Percentiles rank a stretch among this genome's conserved stretches.
These are phyloP conservation scores for Bubo scandiacus DNA, from an alignment of 2,113 vertebrate species.

Conservation along the genomic window DNA sequence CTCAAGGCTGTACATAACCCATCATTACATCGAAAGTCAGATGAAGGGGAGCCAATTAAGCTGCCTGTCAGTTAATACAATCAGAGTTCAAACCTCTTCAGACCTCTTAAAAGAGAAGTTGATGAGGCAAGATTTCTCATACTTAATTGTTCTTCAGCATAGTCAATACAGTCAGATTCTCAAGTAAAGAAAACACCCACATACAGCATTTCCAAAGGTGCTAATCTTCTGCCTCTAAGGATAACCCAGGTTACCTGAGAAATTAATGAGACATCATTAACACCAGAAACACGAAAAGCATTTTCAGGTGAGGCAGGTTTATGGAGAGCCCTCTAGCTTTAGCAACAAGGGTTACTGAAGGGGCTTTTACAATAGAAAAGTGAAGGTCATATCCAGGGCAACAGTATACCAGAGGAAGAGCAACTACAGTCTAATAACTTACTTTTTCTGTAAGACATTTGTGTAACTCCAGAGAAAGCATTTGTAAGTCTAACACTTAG, in stretches of 20 bases:
- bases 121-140: background rate
- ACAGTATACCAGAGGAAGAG: background rate
- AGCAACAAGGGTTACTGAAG: background rate
- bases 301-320: background rate
- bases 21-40: background rate
- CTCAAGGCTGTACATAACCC: background rate
- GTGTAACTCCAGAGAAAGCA: background rate
- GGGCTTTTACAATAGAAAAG: background rate
- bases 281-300: background rate
- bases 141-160: background rate
- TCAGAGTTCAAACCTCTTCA: background rate
- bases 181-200: background rate
- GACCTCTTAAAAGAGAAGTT: background rate
- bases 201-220: background rate
- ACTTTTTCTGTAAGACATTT: background rate
- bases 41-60: background rate
- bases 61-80: background rate
- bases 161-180: background rate
- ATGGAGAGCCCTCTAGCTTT: background rate
- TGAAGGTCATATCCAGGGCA: background rate
- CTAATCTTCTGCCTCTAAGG: background rate
- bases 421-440: background rate
- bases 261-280: background rate
- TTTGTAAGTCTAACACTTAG: background rate
- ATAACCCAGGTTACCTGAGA: background rate